phyloP scores from a whole-genome alignment of 2,888 invertebrate species.

The Hartigia nigra region DNA sequence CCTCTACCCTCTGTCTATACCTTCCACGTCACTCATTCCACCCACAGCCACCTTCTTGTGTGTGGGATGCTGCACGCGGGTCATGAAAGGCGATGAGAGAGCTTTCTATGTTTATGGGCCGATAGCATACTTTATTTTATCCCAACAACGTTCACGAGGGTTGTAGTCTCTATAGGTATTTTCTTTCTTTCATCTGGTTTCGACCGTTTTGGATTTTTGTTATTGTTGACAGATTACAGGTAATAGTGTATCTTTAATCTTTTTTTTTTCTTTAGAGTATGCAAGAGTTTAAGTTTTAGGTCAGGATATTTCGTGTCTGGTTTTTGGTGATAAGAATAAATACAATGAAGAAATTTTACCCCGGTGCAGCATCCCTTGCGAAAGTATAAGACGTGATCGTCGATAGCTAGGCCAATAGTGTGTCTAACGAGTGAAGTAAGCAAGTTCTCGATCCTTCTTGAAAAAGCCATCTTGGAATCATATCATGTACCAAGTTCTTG shows the following conservation, averaged over 20 bases:
- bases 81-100: neutral
- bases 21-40: neutral
- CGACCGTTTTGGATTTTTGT: neutral
- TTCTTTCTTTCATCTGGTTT: neutral
- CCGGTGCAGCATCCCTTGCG: neutral
- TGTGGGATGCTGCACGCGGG: neutral
- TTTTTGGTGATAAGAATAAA: neutral
- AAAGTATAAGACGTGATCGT: conserved; percentile 21
- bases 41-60: neutral
- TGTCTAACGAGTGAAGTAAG: conserved; percentile 54
- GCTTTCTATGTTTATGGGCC: neutral
- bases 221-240: neutral
- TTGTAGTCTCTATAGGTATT: neutral
- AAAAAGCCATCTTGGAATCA: neutral
- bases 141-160: neutral
- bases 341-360: neutral
- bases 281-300: neutral
- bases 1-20: neutral
- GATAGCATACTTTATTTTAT: neutral
- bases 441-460: conserved; percentile 41
- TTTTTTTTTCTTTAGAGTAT: neutral
- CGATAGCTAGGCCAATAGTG: conserved; percentile 27
- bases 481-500: neutral
- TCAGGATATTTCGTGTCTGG: neutral
- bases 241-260: neutral